A percentile compares a stretch with the other conserved stretches of the same genome.
These are phyloP conservation scores for Hylia prasina DNA, from an alignment of 2,113 vertebrate genomes.

Conservation along the genomic window DNA sequence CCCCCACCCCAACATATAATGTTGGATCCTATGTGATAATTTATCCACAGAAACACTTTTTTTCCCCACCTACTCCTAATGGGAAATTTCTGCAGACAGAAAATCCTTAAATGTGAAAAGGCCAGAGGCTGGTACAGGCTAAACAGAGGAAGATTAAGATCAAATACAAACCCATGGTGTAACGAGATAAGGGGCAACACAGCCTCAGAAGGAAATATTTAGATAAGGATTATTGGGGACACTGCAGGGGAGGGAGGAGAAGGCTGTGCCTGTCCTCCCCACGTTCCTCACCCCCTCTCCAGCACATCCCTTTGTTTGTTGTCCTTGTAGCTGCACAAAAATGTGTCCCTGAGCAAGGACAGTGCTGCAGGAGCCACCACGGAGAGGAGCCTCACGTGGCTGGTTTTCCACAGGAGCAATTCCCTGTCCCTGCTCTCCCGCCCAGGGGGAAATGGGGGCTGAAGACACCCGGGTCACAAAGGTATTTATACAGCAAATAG, in stretches of 20 bases:
- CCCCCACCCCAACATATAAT: accelerated
- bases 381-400: background rate
- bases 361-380: background rate
- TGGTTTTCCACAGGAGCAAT: background rate
- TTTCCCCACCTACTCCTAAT: background rate
- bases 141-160: slow-evolving; percentile 6
- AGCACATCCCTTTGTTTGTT: background rate
- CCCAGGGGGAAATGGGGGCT: background rate
- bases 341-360: background rate
- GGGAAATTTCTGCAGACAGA: background rate
- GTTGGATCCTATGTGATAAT: background rate
- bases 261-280: background rate
- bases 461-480: accelerated
- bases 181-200: background rate
- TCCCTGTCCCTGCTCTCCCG: background rate
- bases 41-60: background rate
- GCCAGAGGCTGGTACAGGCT: background rate
- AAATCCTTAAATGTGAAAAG: background rate
- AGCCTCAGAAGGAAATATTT: background rate
- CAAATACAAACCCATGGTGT: background rate
- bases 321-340: background rate
- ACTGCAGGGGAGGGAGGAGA: background rate
- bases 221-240: background rate
- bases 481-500: background rate
- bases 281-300: background rate